These are phyloP conservation scores for Agonopterix arenella DNA, from an alignment of 2,888 invertebrate genomes.

Conservation along the genomic window DNA sequence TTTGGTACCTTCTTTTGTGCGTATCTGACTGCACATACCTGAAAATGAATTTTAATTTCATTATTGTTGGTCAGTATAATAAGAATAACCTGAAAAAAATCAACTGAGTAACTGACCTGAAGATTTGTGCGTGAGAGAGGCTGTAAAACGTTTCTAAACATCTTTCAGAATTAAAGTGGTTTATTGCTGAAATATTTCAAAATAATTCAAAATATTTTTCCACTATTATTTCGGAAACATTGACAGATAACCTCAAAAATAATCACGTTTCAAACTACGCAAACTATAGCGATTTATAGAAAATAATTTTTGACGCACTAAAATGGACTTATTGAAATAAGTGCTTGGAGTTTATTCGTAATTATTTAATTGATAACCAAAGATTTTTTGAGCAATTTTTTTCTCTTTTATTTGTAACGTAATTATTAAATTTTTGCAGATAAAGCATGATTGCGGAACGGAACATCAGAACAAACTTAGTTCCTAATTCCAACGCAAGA, in stretches of 20 bases:
- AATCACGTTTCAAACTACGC: constrained; percentile 2
- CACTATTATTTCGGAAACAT: not conserved
- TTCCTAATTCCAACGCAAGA: constrained; percentile 58
- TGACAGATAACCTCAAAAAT: constrained; percentile 8
- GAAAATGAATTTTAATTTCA: constrained; percentile 11
- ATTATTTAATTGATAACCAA: too few relatives aligned
- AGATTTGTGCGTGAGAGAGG: too few relatives aligned
- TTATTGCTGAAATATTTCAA: not conserved
- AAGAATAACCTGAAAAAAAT: too few relatives aligned
- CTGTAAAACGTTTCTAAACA: too few relatives aligned
- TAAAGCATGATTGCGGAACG: constrained; percentile 23
- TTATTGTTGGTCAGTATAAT: not conserved
- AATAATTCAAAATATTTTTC: not conserved
- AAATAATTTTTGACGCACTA: too few relatives aligned
- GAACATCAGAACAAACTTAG: constrained; percentile 41
- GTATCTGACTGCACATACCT: constrained; percentile 44
- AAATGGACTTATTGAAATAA: too few relatives aligned
- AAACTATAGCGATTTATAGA: not conserved
- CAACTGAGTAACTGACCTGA: too few relatives aligned
- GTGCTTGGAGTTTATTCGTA: too few relatives aligned
- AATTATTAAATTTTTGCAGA: too few relatives aligned
- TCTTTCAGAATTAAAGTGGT: too few relatives aligned
- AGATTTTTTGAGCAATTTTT: not conserved
- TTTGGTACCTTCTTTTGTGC: constrained; percentile 54
- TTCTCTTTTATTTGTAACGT: constrained; percentile 28